These are phyloP conservation scores for Oligia fasciuncula DNA, from an alignment of 2,888 invertebrate species.

Conservation along the genomic window DNA sequence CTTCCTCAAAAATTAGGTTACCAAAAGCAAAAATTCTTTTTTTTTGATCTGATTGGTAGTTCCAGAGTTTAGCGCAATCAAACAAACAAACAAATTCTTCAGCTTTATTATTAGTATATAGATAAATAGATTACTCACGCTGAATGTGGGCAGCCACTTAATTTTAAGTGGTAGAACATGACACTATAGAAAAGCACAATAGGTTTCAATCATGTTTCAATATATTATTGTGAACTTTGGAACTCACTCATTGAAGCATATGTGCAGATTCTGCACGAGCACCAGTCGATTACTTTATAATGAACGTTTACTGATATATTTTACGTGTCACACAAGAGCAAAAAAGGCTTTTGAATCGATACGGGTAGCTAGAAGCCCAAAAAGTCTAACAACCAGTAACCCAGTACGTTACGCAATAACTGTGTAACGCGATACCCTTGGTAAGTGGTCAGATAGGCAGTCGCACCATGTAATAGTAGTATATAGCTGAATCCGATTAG, in stretches of 20 bases:
- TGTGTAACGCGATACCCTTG: background rate
- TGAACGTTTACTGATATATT: background rate
- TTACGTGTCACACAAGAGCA: background rate
- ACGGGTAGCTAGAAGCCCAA: background rate
- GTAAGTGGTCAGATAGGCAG: background rate
- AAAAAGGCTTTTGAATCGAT: background rate
- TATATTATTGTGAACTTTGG: background rate
- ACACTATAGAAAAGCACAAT: background rate
- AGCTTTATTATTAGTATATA: no score
- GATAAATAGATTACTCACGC: background rate
- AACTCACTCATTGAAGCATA: background rate
- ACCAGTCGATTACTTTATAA: background rate
- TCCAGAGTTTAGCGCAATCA: no score
- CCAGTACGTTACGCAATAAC: background rate
- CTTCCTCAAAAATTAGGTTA: no score
- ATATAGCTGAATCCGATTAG: background rate
- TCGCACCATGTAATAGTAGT: background rate
- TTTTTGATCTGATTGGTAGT: no score
- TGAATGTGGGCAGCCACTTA: background rate
- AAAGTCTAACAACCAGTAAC: background rate
- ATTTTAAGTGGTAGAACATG: background rate
- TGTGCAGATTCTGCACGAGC: background rate
- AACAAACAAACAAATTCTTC: no score
- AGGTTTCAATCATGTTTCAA: background rate
- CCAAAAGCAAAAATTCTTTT: no score